These are phyloP conservation scores for Squalus acanthias DNA, from an alignment of 2,797 vertebrate genomes.

Conservation along the genomic window DNA sequence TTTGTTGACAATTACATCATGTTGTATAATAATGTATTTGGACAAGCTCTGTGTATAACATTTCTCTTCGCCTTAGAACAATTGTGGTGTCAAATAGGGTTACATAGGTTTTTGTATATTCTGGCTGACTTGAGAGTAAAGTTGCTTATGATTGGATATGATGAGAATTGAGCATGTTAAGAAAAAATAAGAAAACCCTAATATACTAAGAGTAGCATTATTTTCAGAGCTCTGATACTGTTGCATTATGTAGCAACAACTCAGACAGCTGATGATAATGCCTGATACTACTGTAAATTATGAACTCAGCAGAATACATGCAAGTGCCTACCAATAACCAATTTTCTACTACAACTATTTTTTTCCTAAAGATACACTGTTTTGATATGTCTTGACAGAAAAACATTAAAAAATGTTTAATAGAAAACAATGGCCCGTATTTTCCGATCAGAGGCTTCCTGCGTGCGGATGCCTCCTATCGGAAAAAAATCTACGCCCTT, in stretches of 20 bases:
- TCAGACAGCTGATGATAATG: not conserved
- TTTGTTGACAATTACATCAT: not conserved
- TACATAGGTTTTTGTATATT: not conserved
- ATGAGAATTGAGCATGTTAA: not conserved
- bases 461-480: too few species aligned
- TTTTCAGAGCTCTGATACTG: not conserved
- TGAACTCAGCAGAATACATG: not conserved
- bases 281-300: not conserved
- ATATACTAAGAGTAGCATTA: not conserved
- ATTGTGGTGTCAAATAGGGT: not conserved
- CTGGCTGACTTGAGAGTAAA: not conserved
- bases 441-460: too few species aligned
- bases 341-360: not conserved
- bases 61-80: not conserved
- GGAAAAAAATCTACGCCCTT: too few species aligned
- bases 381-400: not conserved
- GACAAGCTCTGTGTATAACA: not conserved
- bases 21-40: not conserved
- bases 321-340: not conserved
- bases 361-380: not conserved
- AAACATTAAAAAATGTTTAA: not conserved
- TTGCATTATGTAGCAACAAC: not conserved
- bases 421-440: too few species aligned
- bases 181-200: not conserved
- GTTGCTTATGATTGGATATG: not conserved